Percentiles rank a stretch among this genome's conserved stretches.
Evolutionary conservation across 2,797 vertebrate species (phyloP).

Genomic region (Meriones psammophilus): DNA sequence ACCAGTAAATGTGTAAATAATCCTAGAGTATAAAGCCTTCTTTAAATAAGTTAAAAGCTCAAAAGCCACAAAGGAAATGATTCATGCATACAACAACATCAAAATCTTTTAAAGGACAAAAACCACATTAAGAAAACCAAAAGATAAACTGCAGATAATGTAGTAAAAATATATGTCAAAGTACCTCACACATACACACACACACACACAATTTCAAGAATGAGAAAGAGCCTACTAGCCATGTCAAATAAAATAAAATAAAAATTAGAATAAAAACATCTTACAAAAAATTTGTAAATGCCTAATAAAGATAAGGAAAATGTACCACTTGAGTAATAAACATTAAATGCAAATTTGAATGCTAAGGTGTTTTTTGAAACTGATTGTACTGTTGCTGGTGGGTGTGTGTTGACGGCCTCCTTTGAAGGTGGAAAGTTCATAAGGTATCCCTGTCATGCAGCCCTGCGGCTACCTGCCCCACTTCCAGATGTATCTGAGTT

Average conservation of each 20-base stretch:
- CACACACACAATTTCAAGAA: not conserved
- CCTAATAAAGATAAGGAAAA: slow-evolving; percentile 23
- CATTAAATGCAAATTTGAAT: slow-evolving; percentile 26
- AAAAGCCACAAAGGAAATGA: slow-evolving; percentile 60
- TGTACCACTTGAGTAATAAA: not conserved
- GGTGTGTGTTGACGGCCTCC: not conserved
- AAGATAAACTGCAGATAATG: slow-evolving; percentile 34
- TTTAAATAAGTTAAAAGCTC: slow-evolving; percentile 54
- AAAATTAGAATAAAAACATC: not conserved
- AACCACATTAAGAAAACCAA: slow-evolving; percentile 45
- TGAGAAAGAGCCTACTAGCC: not conserved
- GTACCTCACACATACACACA: not conserved
- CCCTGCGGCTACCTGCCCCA: slow-evolving; percentile 5
- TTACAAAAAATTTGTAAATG: slow-evolving; percentile 52
- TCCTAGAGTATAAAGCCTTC: slow-evolving; percentile 10
- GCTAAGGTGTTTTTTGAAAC: not conserved
- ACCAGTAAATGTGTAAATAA: slow-evolving; percentile 1
- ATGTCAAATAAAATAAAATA: not conserved
- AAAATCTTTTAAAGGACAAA: not conserved
- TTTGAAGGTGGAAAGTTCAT: not conserved
- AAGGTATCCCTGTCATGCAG: not conserved
- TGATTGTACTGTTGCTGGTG: not conserved
- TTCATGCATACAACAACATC: not conserved
- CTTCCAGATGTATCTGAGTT: not conserved
- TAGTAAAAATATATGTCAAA: slow-evolving; percentile 13